These are phyloP conservation scores for Noctuana brunneofusca DNA, from an alignment of 2,888 invertebrate genomes.

Conservation along the genomic window DNA sequence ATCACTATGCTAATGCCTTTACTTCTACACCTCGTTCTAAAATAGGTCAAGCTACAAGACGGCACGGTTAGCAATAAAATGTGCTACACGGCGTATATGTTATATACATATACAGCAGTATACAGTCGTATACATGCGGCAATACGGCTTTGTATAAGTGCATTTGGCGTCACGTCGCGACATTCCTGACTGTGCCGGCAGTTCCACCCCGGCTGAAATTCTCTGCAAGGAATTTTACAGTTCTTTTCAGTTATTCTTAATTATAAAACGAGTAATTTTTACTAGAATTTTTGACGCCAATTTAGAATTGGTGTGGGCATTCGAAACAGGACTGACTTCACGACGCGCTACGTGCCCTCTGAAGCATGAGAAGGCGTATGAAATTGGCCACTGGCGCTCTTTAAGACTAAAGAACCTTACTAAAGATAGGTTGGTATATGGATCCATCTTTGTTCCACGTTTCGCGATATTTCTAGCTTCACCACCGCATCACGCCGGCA, in stretches of 20 bases:
- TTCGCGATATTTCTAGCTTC: conserved; percentile 48
- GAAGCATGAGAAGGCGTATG: too few relatives aligned
- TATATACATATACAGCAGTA: neutral
- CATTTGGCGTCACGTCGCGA: conserved; percentile 26
- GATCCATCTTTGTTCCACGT: conserved; percentile 43
- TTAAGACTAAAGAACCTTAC: too few relatives aligned
- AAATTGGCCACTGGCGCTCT: too few relatives aligned
- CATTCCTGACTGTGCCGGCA: conserved; percentile 26
- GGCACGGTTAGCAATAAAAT: conserved; percentile 32
- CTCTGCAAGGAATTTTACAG: neutral
- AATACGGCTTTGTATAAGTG: conserved; percentile 12
- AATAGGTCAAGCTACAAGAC: conserved; percentile 31
- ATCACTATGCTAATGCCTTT: conserved; percentile 30
- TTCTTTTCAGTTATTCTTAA: neutral
- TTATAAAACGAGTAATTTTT: neutral
- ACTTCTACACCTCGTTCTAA: conserved; percentile 30
- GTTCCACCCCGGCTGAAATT: conserved; percentile 2
- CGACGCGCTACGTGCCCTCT: too few relatives aligned
- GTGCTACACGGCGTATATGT: conserved; percentile 18
- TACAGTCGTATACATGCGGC: conserved; percentile 9
- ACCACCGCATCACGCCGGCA: conserved; percentile 36
- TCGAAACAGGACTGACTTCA: too few relatives aligned
- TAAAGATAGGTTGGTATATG: too few relatives aligned
- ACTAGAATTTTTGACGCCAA: too few relatives aligned
- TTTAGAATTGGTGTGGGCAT: too few relatives aligned